Evolutionary conservation across 2,888 invertebrate genomes (phyloP), one percentile per base, ranked within the genome.

Genomic region (Cantharis flavilabris): DNA sequence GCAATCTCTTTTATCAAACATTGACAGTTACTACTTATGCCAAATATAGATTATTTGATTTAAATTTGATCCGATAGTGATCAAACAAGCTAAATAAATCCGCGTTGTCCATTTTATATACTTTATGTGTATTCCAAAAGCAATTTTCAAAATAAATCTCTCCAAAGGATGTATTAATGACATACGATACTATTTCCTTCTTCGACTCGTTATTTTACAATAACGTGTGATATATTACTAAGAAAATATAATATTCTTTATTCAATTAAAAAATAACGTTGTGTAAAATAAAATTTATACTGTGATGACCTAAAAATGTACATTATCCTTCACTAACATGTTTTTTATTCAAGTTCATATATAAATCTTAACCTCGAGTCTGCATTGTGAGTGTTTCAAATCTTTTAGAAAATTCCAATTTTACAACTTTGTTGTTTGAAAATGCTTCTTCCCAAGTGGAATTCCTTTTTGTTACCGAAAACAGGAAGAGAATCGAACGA

Each of bases 1-100:
- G 76, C 73, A 69, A 49, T 77, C 76, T 79, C 75, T 77, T 76
- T 76, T 73, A 72, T 76, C 72, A 69, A 75, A 65, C 71, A 70
- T 69, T 70, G 72, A 76, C 74, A 72, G 79, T 73, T 78, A 73
- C 71, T 77, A 75, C 49, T 49, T 67, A 26, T 69, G 69, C 76
- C 77, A 76, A 73, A 73, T 76, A 74, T 74, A 77, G 77, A 65
- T 73, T 63, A 69, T 73, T 70, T 70, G 64, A 67, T 67, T 67
- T 67, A 23, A 67, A 70, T 70, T 70, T 70, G 30, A 33, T 70
- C 23, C 30, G 28, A 70, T 70, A 70, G 28, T 33, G 28, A 70
- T 70, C 70, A 70, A 70, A 70, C 33, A 23, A 33, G 65, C 26
- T 67, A 67, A 67, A 67, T 23, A 20, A 23, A 67, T 49, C 49